Evolutionary conservation across 2,888 invertebrate genomes (phyloP).

Genomic region (Caenorhabditis angaria): DNA sequence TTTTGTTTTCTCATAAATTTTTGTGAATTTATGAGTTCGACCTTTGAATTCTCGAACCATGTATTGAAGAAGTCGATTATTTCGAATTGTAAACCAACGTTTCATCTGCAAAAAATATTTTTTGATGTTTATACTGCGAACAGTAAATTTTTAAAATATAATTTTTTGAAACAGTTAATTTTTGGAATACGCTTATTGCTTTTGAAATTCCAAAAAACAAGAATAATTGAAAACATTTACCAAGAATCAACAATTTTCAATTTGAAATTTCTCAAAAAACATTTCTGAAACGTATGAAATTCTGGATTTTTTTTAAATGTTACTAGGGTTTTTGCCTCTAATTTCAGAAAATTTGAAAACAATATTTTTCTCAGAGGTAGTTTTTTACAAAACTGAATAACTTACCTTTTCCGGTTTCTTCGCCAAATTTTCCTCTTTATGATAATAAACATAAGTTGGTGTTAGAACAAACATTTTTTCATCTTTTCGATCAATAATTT

Average conservation of each 20-base stretch:
- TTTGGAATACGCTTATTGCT: not conserved
- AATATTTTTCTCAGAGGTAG: not conserved
- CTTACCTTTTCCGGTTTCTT: slow-evolving; percentile 29
- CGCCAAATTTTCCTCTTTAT: not conserved
- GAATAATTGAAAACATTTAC: slow-evolving; percentile 11
- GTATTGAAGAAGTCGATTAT: slow-evolving; percentile 46
- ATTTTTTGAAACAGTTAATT: too few relatives aligned
- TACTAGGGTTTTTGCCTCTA: too few relatives aligned
- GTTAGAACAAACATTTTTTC: slow-evolving; percentile 39
- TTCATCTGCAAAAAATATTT: slow-evolving; percentile 27
- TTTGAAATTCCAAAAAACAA: not conserved
- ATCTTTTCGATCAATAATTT: slow-evolving; percentile 36
- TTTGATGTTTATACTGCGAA: not conserved
- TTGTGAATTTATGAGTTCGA: slow-evolving; percentile 46
- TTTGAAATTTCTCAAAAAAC: too few relatives aligned
- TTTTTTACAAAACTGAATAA: too few relatives aligned
- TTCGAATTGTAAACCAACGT: slow-evolving; percentile 49
- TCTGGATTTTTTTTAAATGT: too few relatives aligned
- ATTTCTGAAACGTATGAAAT: not conserved
- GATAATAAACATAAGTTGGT: slow-evolving; percentile 28
- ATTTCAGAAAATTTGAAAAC: slow-evolving; percentile 9
- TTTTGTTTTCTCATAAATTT: slow-evolving; percentile 43
- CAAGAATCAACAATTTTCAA: slow-evolving; percentile 8
- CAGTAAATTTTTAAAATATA: too few relatives aligned
- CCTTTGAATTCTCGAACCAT: slow-evolving; percentile 43